Conservation (phyloP, 2,797 vertebrate species). For the Pteropus rufus region DNA sequence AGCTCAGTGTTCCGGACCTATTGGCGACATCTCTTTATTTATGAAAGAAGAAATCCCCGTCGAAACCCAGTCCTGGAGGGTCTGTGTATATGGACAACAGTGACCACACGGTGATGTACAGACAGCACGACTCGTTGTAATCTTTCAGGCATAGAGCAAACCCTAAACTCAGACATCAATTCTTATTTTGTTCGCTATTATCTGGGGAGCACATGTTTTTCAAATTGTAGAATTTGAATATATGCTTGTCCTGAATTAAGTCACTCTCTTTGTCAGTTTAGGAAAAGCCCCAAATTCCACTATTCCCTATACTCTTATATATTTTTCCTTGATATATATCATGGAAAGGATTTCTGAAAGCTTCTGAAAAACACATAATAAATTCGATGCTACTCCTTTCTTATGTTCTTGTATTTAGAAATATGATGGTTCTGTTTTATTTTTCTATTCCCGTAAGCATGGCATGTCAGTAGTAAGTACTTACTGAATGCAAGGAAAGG, state of each 20-base stretch:
- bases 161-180: not conserved
- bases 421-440: slow-evolving; percentile 27
- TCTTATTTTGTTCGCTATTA: not conserved
- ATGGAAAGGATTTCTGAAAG: slow-evolving; percentile 57
- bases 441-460: slow-evolving; percentile 38
- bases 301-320: not conserved
- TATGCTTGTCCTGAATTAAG: not conserved
- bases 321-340: slow-evolving; percentile 58
- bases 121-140: fast-evolving
- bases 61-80: fast-evolving
- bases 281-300: slow-evolving; percentile 31
- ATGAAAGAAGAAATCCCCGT: not conserved
- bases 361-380: slow-evolving; percentile 61
- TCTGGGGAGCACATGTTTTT: slow-evolving; percentile 51
- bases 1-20: fast-evolving
- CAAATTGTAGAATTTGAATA: slow-evolving; percentile 45
- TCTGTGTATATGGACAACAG: fast-evolving
- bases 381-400: slow-evolving; percentile 54
- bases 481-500: not conserved
- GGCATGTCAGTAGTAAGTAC: not conserved
- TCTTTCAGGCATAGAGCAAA: not conserved
- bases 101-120: fast-evolving
- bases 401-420: slow-evolving; percentile 50
- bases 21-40: not conserved
- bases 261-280: slow-evolving; percentile 31